phyloP scores from a whole-genome alignment of 2,797 vertebrate genomes.

The Gorsachius magnificus region DNA sequence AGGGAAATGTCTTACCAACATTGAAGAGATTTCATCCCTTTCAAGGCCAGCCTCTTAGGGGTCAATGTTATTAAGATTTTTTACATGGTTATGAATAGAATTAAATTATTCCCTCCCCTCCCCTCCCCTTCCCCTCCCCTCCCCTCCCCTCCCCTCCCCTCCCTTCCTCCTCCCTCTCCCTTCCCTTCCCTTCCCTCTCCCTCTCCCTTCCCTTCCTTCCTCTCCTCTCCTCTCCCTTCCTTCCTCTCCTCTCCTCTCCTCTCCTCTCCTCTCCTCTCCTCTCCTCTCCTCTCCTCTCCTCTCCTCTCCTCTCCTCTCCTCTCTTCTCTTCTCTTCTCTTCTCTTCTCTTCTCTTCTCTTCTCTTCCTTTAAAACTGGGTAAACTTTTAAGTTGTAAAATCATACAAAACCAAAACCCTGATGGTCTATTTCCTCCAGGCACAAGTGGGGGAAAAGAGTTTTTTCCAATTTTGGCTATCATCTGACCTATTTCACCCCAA shows the following conservation, averaged over 20 bases:
- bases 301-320: too few relatives aligned
- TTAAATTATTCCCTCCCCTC: neutral
- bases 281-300: too few relatives aligned
- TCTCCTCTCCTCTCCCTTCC: accelerated
- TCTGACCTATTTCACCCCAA: neutral
- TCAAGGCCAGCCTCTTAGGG: neutral
- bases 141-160: too few relatives aligned
- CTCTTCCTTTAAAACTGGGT: too few relatives aligned
- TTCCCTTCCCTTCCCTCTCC: too few relatives aligned
- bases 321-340: too few relatives aligned
- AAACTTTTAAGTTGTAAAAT: neutral
- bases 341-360: too few relatives aligned
- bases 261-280: too few relatives aligned
- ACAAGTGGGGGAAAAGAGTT: accelerated
- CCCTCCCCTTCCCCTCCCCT: too few relatives aligned
- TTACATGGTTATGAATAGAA: neutral
- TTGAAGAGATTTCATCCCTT: neutral
- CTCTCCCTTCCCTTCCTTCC: too few relatives aligned
- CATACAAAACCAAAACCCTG: neutral
- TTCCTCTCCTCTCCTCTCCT: accelerated
- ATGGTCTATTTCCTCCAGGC: neutral
- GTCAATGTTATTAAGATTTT: neutral
- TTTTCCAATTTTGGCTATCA: neutral
- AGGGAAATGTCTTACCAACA: neutral
- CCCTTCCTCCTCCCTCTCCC: too few relatives aligned